A percentile compares a stretch with the other conserved stretches of the same genome.
Conservation (phyloP, 2,797 vertebrate species). For the Sebastes matsubarae region DNA sequence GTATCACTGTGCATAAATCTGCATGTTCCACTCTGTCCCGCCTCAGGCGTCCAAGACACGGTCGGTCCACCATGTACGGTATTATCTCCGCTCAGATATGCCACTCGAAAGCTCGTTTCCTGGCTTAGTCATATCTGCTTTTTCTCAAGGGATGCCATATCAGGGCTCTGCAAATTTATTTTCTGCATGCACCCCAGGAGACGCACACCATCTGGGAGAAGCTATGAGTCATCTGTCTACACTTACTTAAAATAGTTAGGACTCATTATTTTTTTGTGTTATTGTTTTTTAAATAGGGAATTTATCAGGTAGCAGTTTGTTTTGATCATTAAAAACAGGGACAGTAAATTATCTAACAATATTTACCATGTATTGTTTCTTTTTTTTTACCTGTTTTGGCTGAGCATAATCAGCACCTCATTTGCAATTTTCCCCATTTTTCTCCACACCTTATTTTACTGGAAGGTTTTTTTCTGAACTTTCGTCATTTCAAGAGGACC, state of each 20-base stretch:
- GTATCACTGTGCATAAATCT: constrained; percentile 42
- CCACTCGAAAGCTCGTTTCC: constrained; percentile 40
- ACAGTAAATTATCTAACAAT: not conserved
- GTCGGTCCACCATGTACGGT: constrained; percentile 7
- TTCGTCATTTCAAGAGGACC: not conserved
- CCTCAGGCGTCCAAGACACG: constrained; percentile 25
- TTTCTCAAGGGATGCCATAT: constrained; percentile 52
- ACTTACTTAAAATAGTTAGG: constrained; percentile 29
- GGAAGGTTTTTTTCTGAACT: not conserved
- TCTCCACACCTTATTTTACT: not conserved
- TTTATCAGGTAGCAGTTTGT: not conserved
- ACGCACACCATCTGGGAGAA: constrained; percentile 35
- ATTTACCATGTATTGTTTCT: not conserved
- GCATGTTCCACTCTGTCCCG: constrained; percentile 34
- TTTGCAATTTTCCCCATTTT: not conserved
- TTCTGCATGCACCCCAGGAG: constrained; percentile 34
- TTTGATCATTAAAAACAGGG: not conserved
- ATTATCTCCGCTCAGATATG: constrained; percentile 39
- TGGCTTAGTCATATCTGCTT: constrained; percentile 49
- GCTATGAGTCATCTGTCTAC: constrained; percentile 51
- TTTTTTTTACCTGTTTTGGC: not conserved
- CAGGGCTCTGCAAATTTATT: constrained; percentile 39
- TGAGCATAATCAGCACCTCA: not conserved
- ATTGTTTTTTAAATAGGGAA: constrained; percentile 5
- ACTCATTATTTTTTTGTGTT: constrained; percentile 12